Evolutionary conservation across 2,797 vertebrate genomes (phyloP), one percentile per base, ranked within the genome.

Genomic region (Enteromius thamalakanensis): DNA sequence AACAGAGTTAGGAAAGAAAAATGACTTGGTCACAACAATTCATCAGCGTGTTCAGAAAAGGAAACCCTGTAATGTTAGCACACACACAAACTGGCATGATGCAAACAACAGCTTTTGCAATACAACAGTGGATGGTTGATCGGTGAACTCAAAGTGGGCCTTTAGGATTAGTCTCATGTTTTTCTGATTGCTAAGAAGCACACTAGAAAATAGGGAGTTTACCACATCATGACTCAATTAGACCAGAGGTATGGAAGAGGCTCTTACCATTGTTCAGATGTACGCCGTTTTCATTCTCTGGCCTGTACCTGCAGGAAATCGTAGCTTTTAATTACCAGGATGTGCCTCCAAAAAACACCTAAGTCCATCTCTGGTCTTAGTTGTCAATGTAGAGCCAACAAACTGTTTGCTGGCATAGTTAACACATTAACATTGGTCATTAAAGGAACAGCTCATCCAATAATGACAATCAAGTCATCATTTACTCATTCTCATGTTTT

Each of bases 251-350:
- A 84, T 55, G 67, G 76, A 80, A 80, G 87, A 90, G 90, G 89
- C 90, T 96, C 98, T 99, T 99, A 99, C 98, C 98, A 98, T 97
- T 95, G 94, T 95, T 99, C 97, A 99, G 98, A 99, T 99, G 98
- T 99, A 99, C 95, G 98, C 98, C 94, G 98, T 98, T 98, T 98
- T 98, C 98, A 99, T 98, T 98, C 97, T 96, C 94, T 98, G 97
- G 94, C 96, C 97, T 97, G 97, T 98, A 99, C 98, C 98, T 99
- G 97, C 93, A 98, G 97, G 96, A 97, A 95, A 99, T 97, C 89
- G 96, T 93, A 96, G 95, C 95, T 95, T 97, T 98, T 94, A 93
- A 96, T 93, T 91, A 85, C 83, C 80, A 77, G 87, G 81, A 84
- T 79, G 83, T 84, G 69, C 70, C 69, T 72, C 51, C 81, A 81